phyloP scores from a whole-genome alignment of 2,113 vertebrate genomes.

The Heterotilapia buettikoferi region DNA sequence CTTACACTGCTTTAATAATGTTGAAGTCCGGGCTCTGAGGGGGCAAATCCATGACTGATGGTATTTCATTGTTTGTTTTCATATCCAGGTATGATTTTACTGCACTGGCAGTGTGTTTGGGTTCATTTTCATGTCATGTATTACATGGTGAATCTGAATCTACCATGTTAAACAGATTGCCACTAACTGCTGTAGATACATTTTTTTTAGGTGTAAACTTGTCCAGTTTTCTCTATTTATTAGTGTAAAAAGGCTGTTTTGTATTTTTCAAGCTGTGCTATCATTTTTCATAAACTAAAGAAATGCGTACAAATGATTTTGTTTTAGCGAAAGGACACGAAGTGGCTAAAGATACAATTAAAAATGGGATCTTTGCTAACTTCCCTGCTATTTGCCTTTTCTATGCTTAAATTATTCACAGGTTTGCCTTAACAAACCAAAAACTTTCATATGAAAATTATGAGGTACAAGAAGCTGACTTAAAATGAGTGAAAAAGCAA shows the following conservation, averaged over 20 bases:
- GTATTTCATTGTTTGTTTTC: background rate
- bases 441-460: rapidly evolving
- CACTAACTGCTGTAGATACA: background rate
- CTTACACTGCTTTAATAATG: background rate
- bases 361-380: background rate
- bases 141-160: background rate
- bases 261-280: background rate
- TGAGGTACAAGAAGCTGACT: background rate
- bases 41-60: background rate
- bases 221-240: background rate
- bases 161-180: background rate
- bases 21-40: rapidly evolving
- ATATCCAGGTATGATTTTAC: background rate
- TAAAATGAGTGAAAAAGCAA: background rate
- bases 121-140: background rate
- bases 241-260: background rate
- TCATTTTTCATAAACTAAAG: background rate
- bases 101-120: background rate
- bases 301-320: background rate
- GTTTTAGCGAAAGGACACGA: rapidly evolving
- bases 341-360: background rate
- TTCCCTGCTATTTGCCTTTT: background rate
- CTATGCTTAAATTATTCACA: background rate
- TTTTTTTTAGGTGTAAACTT: background rate
- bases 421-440: background rate